Percentiles rank a stretch among this genome's conserved stretches.
Conservation (phyloP, 2,888 invertebrate species). For the Andrena bicolor region DNA sequence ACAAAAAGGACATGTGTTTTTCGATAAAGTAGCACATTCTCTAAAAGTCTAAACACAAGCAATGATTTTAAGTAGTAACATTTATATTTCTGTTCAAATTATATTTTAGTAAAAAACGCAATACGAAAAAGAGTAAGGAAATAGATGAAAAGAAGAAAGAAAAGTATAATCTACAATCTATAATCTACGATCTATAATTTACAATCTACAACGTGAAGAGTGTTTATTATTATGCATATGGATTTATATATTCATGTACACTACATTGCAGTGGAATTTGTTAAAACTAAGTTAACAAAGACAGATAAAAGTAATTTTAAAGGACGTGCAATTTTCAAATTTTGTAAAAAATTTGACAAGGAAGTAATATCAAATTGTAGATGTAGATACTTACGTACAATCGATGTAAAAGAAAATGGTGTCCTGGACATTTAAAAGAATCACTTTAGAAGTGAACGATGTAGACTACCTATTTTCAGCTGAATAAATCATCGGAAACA, state of each 20-base stretch:
- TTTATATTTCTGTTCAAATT: background rate
- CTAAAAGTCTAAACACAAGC: background rate
- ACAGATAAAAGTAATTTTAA: background rate
- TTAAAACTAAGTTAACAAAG: background rate
- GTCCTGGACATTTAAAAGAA: background rate
- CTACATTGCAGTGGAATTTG: background rate
- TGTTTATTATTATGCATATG: background rate
- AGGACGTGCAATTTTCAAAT: background rate
- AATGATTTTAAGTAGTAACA: background rate
- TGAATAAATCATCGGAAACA: conserved; percentile 9
- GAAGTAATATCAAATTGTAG: too few species aligned
- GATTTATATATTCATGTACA: background rate
- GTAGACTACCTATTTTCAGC: background rate
- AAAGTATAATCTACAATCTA: too few species aligned
- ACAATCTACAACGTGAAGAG: background rate
- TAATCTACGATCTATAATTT: too few species aligned
- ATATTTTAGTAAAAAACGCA: too few species aligned
- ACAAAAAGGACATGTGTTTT: background rate
- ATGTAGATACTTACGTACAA: background rate
- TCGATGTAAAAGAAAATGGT: conserved; percentile 23
- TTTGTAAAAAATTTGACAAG: too few species aligned
- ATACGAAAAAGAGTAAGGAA: too few species aligned
- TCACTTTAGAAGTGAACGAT: background rate
- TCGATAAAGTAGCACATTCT: background rate
- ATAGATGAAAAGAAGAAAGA: too few species aligned